phyloP scores from a whole-genome alignment of 1,140 invertebrate species.

The Pollicipes pollicipes region DNA sequence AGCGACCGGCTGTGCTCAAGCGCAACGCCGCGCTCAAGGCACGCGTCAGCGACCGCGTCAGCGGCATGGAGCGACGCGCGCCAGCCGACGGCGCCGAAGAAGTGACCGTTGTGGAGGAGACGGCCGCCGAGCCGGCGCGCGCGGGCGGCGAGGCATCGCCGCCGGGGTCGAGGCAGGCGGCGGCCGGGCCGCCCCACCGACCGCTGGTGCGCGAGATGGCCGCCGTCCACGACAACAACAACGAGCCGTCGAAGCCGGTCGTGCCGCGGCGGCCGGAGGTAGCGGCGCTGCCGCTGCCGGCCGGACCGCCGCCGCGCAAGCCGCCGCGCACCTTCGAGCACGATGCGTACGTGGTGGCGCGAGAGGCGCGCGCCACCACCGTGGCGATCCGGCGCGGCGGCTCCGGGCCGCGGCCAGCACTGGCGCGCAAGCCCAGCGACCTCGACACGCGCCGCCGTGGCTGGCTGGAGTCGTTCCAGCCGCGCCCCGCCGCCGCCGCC shows the following conservation, averaged over 20 bases:
- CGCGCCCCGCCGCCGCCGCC: no score
- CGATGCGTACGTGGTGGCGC: slow-evolving; percentile 18
- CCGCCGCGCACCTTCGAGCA: slow-evolving; percentile 46
- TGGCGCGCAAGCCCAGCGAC: slow-evolving; percentile 10
- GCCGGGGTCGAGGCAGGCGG: neutral
- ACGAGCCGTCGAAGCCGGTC: neutral
- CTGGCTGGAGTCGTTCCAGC: neutral
- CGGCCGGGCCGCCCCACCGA: neutral
- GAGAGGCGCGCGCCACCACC: neutral
- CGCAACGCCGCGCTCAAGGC: slow-evolving; percentile 37
- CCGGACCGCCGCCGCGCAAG: slow-evolving; percentile 47
- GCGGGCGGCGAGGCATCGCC: neutral
- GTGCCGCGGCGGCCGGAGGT: no score
- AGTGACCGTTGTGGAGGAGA: no score
- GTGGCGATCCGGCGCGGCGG: neutral
- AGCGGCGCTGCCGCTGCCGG: slow-evolving; percentile 31
- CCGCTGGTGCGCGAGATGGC: neutral
- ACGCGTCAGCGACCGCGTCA: neutral
- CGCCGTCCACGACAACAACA: neutral
- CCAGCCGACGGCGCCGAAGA: neutral
- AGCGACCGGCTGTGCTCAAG: neutral
- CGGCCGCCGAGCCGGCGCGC: no score
- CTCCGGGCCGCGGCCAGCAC: slow-evolving; percentile 4
- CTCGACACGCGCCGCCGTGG: neutral
- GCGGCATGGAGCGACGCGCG: neutral